Conservation (phyloP, 2,797 vertebrate genomes). For the Zalophus californianus region DNA sequence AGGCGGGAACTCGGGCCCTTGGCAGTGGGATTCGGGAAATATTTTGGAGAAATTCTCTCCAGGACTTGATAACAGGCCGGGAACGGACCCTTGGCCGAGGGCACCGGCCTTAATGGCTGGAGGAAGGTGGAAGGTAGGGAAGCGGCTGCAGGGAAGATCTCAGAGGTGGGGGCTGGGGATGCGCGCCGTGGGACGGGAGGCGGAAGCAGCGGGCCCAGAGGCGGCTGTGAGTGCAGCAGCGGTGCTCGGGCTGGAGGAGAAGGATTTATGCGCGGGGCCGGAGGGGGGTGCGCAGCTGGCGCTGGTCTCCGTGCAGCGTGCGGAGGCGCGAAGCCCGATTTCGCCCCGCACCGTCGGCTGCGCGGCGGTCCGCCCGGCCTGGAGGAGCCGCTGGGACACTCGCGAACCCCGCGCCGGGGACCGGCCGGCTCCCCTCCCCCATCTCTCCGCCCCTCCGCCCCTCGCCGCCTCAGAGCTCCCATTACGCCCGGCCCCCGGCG, state of each 20-base stretch:
- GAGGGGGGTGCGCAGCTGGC: not conserved
- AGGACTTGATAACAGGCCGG: slow-evolving; percentile 1
- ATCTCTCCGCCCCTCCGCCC: not conserved
- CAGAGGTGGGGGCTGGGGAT: not conserved
- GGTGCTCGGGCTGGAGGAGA: not conserved
- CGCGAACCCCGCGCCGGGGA: not conserved
- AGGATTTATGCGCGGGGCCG: not conserved
- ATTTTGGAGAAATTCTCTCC: slow-evolving; percentile 17
- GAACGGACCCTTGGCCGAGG: not conserved
- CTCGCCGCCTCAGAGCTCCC: not conserved
- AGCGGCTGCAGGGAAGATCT: not conserved
- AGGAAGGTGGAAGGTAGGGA: not conserved
- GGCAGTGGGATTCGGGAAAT: not conserved
- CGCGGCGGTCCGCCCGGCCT: not conserved
- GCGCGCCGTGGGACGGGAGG: not conserved
- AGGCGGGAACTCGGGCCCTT: not conserved
- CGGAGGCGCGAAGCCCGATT: not conserved
- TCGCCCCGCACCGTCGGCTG: not conserved
- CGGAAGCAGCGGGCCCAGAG: not conserved
- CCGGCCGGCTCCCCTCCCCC: not conserved
- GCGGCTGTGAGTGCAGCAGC: not conserved
- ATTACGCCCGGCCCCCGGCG: slow-evolving; percentile 37
- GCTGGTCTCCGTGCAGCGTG: not conserved
- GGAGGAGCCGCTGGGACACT: not conserved
- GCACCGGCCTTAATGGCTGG: not conserved